These are phyloP conservation scores for Xylota segnis DNA, from an alignment of 2,888 invertebrate genomes.

Conservation along the genomic window DNA sequence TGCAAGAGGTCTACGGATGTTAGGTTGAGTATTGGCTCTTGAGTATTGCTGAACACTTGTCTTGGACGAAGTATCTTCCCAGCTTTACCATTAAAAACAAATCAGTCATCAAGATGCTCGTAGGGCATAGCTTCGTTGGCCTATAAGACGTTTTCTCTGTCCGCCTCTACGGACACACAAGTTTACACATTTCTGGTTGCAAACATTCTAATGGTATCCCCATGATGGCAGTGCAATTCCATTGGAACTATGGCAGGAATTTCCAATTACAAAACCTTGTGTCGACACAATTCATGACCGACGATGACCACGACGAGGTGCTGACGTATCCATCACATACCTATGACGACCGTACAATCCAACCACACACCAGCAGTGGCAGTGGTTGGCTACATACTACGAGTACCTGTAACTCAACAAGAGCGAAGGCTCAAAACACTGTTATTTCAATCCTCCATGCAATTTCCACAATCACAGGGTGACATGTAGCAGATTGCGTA, in stretches of 20 bases:
- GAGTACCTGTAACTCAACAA: constrained; percentile 16
- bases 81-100: too few species aligned
- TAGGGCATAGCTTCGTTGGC: too few species aligned
- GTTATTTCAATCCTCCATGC: constrained; percentile 40
- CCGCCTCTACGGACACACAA: background rate
- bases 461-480: constrained; percentile 60
- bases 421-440: constrained; percentile 25
- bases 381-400: background rate
- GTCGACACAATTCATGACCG: background rate
- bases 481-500: constrained; percentile 52
- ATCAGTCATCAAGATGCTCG: too few species aligned
- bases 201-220: background rate
- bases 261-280: background rate
- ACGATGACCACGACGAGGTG: background rate
- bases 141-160: background rate
- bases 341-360: background rate
- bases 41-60: too few species aligned
- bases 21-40: too few species aligned
- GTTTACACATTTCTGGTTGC: background rate
- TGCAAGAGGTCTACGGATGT: too few species aligned
- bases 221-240: constrained; percentile 5
- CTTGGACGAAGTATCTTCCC: too few species aligned
- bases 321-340: background rate
- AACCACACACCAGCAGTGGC: background rate
- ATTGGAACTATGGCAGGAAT: background rate